A percentile compares a stretch with the other conserved stretches of the same genome.
These are phyloP conservation scores for Oscheius myriophilus DNA, from an alignment of 2,888 invertebrate genomes.

Conservation along the genomic window DNA sequence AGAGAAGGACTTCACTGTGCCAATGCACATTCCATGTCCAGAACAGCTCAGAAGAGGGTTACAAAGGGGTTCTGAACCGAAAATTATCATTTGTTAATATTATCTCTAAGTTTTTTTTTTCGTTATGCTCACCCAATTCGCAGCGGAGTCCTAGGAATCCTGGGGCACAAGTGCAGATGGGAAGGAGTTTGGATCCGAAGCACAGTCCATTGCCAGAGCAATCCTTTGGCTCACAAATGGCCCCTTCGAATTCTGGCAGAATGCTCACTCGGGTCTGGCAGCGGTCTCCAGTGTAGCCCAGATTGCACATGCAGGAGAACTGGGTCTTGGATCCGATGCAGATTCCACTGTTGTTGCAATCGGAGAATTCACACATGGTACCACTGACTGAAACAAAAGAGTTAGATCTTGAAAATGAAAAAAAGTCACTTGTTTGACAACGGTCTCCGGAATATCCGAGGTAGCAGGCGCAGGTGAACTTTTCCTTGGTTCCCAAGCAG, in stretches of 20 bases:
- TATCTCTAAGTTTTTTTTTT: neutral
- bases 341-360: slow-evolving; percentile 59
- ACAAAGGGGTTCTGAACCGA: slow-evolving; percentile 54
- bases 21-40: slow-evolving; percentile 56
- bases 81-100: too few relatives aligned
- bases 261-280: slow-evolving; percentile 48
- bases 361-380: slow-evolving; percentile 54
- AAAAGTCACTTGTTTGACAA: slow-evolving; percentile 42
- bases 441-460: slow-evolving; percentile 53
- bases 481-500: slow-evolving; percentile 57
- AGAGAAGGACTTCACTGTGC: slow-evolving; percentile 49
- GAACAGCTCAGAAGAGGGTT: slow-evolving; percentile 56
- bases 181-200: slow-evolving; percentile 48
- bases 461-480: slow-evolving; percentile 55
- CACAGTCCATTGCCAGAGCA: slow-evolving; percentile 57
- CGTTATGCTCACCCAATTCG: slow-evolving; percentile 41
- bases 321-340: slow-evolving; percentile 52
- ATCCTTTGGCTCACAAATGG: slow-evolving; percentile 43
- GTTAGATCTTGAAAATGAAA: too few relatives aligned
- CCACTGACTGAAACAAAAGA: slow-evolving; percentile 49
- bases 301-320: slow-evolving; percentile 49
- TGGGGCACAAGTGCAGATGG: slow-evolving; percentile 57
- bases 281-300: slow-evolving; percentile 47
- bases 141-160: slow-evolving; percentile 58
- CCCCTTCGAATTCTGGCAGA: slow-evolving; percentile 40